Percentiles rank a stretch among this genome's conserved stretches.
phyloP scores from a whole-genome alignment of 2,113 vertebrate species.

The Lipophrys pholis region DNA sequence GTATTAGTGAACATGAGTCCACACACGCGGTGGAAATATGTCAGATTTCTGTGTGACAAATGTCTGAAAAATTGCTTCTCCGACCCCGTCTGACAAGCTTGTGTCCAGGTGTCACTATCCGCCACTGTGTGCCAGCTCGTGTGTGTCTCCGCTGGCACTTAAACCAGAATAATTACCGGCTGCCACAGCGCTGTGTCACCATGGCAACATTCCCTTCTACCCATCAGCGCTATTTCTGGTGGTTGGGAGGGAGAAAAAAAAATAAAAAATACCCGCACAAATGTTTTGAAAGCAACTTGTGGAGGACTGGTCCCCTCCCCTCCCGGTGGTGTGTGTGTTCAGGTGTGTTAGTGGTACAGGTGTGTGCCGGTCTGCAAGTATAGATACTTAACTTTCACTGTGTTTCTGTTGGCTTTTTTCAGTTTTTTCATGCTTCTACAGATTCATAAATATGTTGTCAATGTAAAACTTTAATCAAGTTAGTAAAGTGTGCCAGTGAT shows the following conservation, averaged over 20 bases:
- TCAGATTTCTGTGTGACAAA: background rate
- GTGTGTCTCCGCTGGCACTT: slow-evolving; percentile 51
- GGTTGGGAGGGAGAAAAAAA: slow-evolving; percentile 20
- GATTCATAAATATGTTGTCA: no score
- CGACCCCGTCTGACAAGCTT: slow-evolving; percentile 1
- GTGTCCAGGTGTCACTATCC: slow-evolving; percentile 60
- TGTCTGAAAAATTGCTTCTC: background rate
- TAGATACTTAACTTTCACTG: no score
- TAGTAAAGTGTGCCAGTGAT: no score
- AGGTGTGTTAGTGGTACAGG: background rate
- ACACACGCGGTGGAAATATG: background rate
- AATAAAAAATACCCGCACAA: slow-evolving; percentile 5
- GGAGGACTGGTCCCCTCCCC: slow-evolving; percentile 12
- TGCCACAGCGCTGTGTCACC: slow-evolving; percentile 70
- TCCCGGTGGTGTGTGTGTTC: slow-evolving; percentile 18
- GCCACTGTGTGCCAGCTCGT: slow-evolving; percentile 42
- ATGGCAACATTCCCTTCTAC: slow-evolving; percentile 75
- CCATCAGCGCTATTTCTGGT: slow-evolving; percentile 69
- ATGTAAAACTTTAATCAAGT: no score
- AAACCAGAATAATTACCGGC: slow-evolving; percentile 72
- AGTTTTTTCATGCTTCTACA: no score
- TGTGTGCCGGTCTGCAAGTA: background rate
- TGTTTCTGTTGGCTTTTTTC: no score
- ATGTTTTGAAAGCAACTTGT: slow-evolving; percentile 36
- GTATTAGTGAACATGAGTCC: background rate